Evolutionary conservation across 2,888 invertebrate species (phyloP).

Genomic region (Helicoverpa assulta): DNA sequence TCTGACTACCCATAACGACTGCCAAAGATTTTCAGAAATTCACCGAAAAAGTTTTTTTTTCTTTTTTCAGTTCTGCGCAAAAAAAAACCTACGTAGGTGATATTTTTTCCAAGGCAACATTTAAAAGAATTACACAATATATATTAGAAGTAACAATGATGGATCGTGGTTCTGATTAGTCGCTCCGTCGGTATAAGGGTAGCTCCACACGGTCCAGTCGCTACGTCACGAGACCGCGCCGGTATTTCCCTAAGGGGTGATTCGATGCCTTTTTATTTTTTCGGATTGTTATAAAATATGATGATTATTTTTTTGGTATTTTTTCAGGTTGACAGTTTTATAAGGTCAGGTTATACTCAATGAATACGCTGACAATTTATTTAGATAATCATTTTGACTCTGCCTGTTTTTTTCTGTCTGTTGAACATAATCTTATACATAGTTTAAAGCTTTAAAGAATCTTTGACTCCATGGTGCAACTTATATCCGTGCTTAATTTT

Average conservation of each 20-base stretch:
- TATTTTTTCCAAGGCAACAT: slow-evolving; percentile 14
- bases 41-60: too few species aligned
- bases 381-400: too few species aligned
- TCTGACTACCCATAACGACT: too few species aligned
- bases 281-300: slow-evolving; percentile 36
- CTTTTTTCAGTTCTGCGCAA: neutral
- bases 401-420: too few species aligned
- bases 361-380: too few species aligned
- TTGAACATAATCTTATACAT: too few species aligned
- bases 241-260: slow-evolving; percentile 49
- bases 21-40: too few species aligned
- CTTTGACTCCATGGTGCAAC: too few species aligned
- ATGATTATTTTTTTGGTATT: slow-evolving; percentile 1
- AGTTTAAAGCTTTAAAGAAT: too few species aligned
- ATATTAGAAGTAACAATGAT: slow-evolving; percentile 45
- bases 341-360: too few species aligned
- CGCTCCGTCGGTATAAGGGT: slow-evolving; percentile 18
- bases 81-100: slow-evolving; percentile 2
- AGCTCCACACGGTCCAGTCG: slow-evolving; percentile 18
- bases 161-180: slow-evolving; percentile 45
- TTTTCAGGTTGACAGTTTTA: slow-evolving; percentile 9
- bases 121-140: slow-evolving; percentile 41
- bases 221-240: slow-evolving; percentile 16
- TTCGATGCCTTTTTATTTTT: slow-evolving; percentile 40
- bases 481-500: too few species aligned